phyloP scores from a whole-genome alignment of 2,888 invertebrate species.

The Dynastes tityus region DNA sequence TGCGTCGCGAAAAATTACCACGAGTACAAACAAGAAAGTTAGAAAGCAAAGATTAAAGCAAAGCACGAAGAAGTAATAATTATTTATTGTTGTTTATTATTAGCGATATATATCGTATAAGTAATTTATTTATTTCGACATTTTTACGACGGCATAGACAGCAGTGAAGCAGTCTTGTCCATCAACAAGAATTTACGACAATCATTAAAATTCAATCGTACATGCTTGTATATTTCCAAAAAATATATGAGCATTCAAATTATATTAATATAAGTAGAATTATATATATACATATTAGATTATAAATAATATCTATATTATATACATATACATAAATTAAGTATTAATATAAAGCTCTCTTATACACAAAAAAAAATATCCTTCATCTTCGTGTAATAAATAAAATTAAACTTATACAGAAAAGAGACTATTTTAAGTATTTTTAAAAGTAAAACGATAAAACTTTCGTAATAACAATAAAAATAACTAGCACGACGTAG shows the following conservation, averaged over 20 bases:
- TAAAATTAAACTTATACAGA: slow-evolving; percentile 4
- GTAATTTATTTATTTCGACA: slow-evolving; percentile 62
- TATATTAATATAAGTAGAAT: slow-evolving; percentile 15
- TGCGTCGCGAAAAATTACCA: slow-evolving; percentile 8
- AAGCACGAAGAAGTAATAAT: neutral
- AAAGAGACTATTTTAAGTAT: slow-evolving; percentile 7
- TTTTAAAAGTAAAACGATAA: neutral
- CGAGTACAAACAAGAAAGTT: slow-evolving; percentile 34
- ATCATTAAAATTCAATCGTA: slow-evolving; percentile 63
- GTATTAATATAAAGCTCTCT: slow-evolving; percentile 15
- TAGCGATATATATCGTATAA: slow-evolving; percentile 47
- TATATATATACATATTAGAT: slow-evolving; percentile 49
- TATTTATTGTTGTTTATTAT: slow-evolving; percentile 50
- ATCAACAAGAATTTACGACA: slow-evolving; percentile 69
- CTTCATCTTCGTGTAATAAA: neutral
- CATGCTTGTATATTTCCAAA: slow-evolving; percentile 7
- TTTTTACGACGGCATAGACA: slow-evolving; percentile 64
- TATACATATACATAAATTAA: slow-evolving; percentile 7
- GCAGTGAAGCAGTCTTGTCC: slow-evolving; percentile 65
- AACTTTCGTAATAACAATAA: slow-evolving; percentile 14
- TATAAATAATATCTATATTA: slow-evolving; percentile 27
- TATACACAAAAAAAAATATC: too few relatives aligned
- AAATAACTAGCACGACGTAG: slow-evolving; percentile 31
- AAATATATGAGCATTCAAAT: slow-evolving; percentile 47
- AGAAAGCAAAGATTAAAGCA: neutral